Evolutionary conservation across 2,797 vertebrate species (phyloP), one percentile per base, ranked within the genome.

Genomic region (Danionella dracula): DNA sequence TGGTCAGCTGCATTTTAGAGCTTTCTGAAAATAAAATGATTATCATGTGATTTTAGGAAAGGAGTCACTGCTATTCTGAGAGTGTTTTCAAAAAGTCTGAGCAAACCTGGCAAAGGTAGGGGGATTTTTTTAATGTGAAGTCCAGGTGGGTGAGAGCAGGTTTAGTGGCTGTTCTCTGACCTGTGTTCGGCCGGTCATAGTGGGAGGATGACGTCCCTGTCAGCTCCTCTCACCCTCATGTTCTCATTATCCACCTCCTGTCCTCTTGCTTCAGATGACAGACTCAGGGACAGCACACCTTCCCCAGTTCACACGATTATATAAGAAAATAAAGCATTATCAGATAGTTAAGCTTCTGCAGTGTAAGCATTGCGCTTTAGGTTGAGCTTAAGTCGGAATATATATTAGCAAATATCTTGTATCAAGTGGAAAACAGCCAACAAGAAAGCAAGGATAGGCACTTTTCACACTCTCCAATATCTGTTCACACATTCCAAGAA

Each of bases 171-270:
- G 64, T 55, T 55, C 62, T 50, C 17, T 66, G 62, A 70, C 77
- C 84, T 83, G 78, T 78, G 82, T 77, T 83, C 76, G 78, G 79
- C 78, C 70, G 76, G 79, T 81, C 82, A 76, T 82, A 73, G 83
- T 85, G 82, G 80, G 79, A 80, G 60, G 74, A 85, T 87, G 88
- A 88, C 86, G 87, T 82, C 84, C 76, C 86, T 86, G 86, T 88
- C 86, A 89, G 76, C 83, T 60, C 53, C 80, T 81, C 83, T 78
- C 84, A 85, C 85, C 76, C 85, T 86, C 85, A 87, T 80, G 83
- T 88, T 82, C 87, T 90, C 89, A 88, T 90, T 89, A 87, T 81
- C 63, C 67, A 66, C 38, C 63, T 60, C 67, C 70, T 51, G 42
- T 72, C 63, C 49, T 16, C 38, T 32, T 59, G 53, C 41, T 46